Conservation (phyloP, 2,113 vertebrate genomes). For the Caranx melampygus region DNA sequence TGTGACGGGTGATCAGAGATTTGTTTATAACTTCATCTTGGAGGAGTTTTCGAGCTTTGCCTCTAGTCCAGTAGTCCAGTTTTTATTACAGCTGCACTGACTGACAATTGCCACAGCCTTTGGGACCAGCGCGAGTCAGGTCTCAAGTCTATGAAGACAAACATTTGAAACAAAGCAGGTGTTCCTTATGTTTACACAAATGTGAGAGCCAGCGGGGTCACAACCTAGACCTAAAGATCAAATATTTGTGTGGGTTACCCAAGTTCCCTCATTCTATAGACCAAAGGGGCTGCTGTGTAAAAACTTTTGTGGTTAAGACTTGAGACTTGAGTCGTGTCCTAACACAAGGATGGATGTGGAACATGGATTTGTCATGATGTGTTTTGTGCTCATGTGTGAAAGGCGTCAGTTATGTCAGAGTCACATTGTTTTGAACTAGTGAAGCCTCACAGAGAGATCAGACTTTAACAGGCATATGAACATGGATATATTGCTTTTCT, state of each 20-base stretch:
- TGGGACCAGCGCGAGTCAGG: background rate
- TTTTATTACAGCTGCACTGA: background rate
- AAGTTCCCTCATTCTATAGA: background rate
- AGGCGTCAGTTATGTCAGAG: background rate
- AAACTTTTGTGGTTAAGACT: background rate
- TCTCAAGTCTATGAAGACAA: background rate
- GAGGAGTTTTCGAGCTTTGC: background rate
- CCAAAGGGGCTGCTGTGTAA: background rate
- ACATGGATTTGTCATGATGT: background rate
- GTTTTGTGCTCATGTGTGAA: background rate
- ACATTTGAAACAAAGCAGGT: background rate
- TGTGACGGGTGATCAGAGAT: background rate
- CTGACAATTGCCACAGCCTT: too few species aligned
- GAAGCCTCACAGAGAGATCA: background rate
- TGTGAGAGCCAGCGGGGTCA: background rate
- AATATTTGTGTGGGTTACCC: background rate
- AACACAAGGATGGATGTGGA: background rate
- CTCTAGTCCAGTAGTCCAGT: background rate
- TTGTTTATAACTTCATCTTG: background rate
- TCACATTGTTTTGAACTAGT: background rate
- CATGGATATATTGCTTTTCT: constrained; percentile 13
- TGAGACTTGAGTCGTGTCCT: too few species aligned
- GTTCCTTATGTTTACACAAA: background rate
- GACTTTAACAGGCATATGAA: background rate
- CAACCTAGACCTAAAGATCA: background rate